Evolutionary conservation across 37 sponge, comb jelly and placozoan species (phyloP).

Genomic region (Agelas oroides): DNA sequence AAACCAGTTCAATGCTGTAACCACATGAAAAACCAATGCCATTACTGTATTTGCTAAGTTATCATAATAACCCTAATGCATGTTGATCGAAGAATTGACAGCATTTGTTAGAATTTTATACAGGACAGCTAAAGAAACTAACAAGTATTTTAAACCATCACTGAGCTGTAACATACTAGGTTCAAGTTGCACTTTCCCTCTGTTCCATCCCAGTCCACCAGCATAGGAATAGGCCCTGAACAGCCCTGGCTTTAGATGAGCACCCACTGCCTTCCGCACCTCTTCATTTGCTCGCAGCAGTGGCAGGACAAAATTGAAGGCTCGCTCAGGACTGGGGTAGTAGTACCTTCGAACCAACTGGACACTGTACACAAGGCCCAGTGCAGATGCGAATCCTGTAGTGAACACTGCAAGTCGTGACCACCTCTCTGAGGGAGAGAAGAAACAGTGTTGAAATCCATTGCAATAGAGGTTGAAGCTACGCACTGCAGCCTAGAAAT

Average conservation of each 20-base stretch:
- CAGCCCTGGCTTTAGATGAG: constrained; percentile 39
- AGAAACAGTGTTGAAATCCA: background rate
- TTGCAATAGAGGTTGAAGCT: background rate
- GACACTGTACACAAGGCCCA: background rate
- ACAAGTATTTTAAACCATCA: too few relatives aligned
- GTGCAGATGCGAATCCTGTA: background rate
- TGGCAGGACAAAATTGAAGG: constrained; percentile 35
- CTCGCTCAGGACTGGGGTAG: constrained; percentile 23
- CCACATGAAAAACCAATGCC: too few relatives aligned
- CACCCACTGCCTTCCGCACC: constrained; percentile 40
- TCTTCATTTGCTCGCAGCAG: constrained; percentile 58
- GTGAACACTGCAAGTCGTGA: background rate
- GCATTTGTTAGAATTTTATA: too few relatives aligned
- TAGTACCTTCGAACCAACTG: background rate
- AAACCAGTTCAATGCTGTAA: too few relatives aligned
- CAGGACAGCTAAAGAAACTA: too few relatives aligned
- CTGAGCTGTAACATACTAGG: too few relatives aligned
- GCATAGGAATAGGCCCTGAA: constrained; percentile 60
- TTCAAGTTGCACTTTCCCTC: background rate
- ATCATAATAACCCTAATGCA: too few relatives aligned
- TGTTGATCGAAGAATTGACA: too few relatives aligned
- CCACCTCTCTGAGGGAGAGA: background rate
- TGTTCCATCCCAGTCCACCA: constrained; percentile 49
- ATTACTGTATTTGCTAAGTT: too few relatives aligned
- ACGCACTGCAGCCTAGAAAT: too few relatives aligned